These are phyloP conservation scores for Diarsia rubi DNA, from an alignment of 2,888 invertebrate species.

Conservation along the genomic window DNA sequence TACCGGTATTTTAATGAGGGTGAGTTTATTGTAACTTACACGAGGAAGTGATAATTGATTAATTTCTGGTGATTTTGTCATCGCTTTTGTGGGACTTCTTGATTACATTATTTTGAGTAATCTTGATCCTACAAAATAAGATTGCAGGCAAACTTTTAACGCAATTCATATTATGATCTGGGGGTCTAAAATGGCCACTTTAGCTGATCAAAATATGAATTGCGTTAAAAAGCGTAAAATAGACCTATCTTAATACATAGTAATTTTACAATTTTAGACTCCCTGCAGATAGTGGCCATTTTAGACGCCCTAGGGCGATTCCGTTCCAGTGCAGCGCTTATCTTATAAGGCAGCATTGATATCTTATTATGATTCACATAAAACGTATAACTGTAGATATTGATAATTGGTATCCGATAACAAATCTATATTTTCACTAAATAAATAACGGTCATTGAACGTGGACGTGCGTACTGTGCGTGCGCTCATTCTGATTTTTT, in stretches of 20 bases:
- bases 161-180: no score
- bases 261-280: no score
- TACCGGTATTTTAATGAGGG: slow-evolving; percentile 14
- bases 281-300: no score
- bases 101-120: neutral
- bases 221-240: no score
- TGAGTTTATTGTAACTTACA: neutral
- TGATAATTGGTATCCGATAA: neutral
- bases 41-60: neutral
- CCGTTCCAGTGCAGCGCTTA: neutral
- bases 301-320: neutral
- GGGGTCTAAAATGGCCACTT: no score
- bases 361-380: neutral
- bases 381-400: neutral
- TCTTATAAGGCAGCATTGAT: neutral
- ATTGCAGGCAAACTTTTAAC: no score
- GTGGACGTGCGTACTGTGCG: neutral
- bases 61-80: slow-evolving; percentile 29
- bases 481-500: neutral
- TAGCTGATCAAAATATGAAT: no score
- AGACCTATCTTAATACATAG: no score
- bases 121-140: neutral
- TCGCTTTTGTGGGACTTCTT: neutral
- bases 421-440: neutral
- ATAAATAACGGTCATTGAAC: neutral